These are phyloP conservation scores for Drosophila setosimentum DNA, from an alignment of 2,888 invertebrate species.

Conservation along the genomic window DNA sequence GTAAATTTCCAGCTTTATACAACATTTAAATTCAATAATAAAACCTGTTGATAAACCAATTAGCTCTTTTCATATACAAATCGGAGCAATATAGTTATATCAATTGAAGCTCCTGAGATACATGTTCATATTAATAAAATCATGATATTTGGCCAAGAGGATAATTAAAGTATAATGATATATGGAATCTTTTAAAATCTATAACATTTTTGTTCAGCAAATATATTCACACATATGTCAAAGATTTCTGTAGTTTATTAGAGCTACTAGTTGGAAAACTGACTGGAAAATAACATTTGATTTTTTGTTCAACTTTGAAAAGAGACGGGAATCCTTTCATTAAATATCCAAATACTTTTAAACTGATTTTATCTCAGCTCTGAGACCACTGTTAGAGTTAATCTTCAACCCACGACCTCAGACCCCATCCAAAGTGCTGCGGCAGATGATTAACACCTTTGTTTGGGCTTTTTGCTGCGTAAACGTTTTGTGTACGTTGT, in stretches of 20 bases:
- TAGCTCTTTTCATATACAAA: not conserved
- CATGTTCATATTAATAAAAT: not conserved
- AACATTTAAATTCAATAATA: not conserved
- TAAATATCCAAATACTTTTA: not conserved
- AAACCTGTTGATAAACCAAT: not conserved
- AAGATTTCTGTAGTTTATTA: not conserved
- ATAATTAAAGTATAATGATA: not conserved
- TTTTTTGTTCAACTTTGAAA: not conserved
- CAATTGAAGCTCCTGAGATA: too few species aligned
- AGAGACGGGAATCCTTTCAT: not conserved
- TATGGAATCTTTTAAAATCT: not conserved
- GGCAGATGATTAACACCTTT: constrained; percentile 68
- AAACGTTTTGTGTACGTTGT: too few species aligned
- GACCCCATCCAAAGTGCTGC: constrained; percentile 33
- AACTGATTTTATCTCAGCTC: not conserved
- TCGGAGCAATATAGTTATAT: not conserved
- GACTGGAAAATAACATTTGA: not conserved
- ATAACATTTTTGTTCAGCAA: not conserved
- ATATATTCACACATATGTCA: not conserved
- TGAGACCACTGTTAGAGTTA: constrained; percentile 38
- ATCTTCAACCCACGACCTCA: constrained; percentile 18
- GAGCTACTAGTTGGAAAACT: not conserved
- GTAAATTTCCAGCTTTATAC: not conserved
- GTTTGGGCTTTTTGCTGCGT: constrained; percentile 26
- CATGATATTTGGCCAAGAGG: not conserved